These are phyloP conservation scores for Nebria brevicollis DNA, from an alignment of 2,888 invertebrate species.

Conservation along the genomic window DNA sequence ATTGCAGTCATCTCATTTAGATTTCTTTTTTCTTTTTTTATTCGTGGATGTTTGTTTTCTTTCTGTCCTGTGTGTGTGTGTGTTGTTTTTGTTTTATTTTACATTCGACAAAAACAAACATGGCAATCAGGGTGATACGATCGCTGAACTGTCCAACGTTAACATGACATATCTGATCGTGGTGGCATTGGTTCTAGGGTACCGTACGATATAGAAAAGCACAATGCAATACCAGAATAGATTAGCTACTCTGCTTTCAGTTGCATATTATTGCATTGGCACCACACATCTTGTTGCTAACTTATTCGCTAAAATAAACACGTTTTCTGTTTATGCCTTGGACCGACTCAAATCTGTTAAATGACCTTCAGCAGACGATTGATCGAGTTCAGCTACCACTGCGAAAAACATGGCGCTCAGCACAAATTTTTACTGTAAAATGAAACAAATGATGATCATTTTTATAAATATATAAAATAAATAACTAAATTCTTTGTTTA, in stretches of 20 bases:
- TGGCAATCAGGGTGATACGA: slow-evolving; percentile 38
- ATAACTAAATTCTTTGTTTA: too few relatives aligned
- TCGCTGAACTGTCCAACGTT: slow-evolving; percentile 19
- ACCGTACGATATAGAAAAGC: neutral
- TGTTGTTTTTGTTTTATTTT: neutral
- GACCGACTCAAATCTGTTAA: too few relatives aligned
- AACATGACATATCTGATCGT: slow-evolving; percentile 40
- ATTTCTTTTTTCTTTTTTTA: neutral
- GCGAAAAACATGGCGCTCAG: too few relatives aligned
- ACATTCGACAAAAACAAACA: slow-evolving; percentile 33
- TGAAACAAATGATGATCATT: too few relatives aligned
- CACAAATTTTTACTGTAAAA: too few relatives aligned
- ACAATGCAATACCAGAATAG: neutral
- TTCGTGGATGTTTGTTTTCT: neutral
- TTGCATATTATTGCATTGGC: neutral
- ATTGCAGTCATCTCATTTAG: neutral
- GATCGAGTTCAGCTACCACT: too few relatives aligned
- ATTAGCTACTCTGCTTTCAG: neutral
- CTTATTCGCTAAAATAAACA: too few relatives aligned
- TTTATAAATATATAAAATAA: too few relatives aligned
- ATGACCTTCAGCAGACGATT: too few relatives aligned
- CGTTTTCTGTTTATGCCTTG: too few relatives aligned
- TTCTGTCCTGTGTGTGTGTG: slow-evolving; percentile 3
- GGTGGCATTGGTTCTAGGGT: slow-evolving; percentile 2
- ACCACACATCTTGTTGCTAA: too few relatives aligned